Base-by-base conservation (phyloP, 92 coral and sea anemone genomes). In the Porites cylindrica region DNA sequence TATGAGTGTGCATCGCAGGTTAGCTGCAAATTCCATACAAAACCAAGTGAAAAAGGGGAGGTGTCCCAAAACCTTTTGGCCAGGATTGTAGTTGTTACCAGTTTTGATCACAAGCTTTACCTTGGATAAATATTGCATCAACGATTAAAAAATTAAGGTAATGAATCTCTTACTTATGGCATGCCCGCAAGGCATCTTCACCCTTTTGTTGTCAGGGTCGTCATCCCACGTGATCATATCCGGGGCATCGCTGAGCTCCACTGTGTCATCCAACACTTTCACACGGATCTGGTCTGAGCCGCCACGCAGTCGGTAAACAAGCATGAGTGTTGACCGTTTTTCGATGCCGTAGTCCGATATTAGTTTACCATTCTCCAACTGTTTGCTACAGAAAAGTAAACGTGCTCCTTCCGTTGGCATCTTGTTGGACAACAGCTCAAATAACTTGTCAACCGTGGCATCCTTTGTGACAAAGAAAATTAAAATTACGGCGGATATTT, bases 211-310 rank as follows among this genome's bases (percentile, higher is more conserved):
- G 8, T 93, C 94, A 3, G 98, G 95, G 26, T 95, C 96, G 76
- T 95, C 96, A 65, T 95, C 98, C 98, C 96, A 93, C 83, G 96
- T 95, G 89, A 95, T 95, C 98, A 95, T 95, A 85, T 95, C 98
- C 47, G 98, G 98, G 47, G 93, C 94, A 11, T 89, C 90, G 3
- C 91, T 52, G 26, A 95, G 83, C 78, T 93, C 98, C 14, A 95
- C 94, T 51, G 85, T 95, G 38, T 91, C 95, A 87, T 95, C 98
- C 56, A 95, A 81, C 60, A 76, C 91, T 81, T 95, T 95, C 61
- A 65, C 77, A 52, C 82, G 79, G 18, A 32, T 32, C 38, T 62
- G 76, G 62, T 77, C 63, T 86, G 91, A 90, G 12, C 98, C 98
- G 1, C 96, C 96, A 1, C 21, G 53, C 11, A 95, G 90, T 7